These are phyloP conservation scores for Herpailurus yagouaroundi DNA, from an alignment of 2,113 vertebrate species.

Conservation along the genomic window DNA sequence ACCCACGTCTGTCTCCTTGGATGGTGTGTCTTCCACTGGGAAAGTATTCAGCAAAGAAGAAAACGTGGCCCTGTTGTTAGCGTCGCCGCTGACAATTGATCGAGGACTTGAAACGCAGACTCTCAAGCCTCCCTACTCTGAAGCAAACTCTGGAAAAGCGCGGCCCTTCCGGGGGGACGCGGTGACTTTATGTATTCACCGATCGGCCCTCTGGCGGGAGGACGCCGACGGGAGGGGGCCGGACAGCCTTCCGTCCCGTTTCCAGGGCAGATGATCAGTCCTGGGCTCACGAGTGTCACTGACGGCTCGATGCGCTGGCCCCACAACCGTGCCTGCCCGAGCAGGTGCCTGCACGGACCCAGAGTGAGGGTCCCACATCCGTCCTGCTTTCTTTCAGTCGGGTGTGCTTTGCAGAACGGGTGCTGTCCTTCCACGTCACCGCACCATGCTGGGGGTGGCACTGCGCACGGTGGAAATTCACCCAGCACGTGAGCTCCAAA, in stretches of 20 bases:
- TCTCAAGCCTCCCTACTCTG: not conserved
- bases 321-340: not conserved
- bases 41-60: not conserved
- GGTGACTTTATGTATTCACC: accelerated
- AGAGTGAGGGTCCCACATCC: accelerated
- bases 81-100: not conserved
- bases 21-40: not conserved
- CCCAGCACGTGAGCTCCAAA: not conserved
- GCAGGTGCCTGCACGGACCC: accelerated
- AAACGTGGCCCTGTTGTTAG: accelerated
- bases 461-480: accelerated
- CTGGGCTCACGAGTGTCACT: accelerated
- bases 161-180: accelerated
- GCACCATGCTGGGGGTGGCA: accelerated
- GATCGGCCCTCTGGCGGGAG: accelerated
- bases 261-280: accelerated
- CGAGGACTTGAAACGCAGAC: accelerated
- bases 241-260: accelerated
- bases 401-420: not conserved
- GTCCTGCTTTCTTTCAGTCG: not conserved
- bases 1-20: accelerated
- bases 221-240: accelerated
- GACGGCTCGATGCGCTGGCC: not conserved
- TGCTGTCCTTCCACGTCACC: no score
- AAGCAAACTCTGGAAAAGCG: not conserved